A percentile compares a stretch with the other conserved stretches of the same genome.
phyloP scores from a whole-genome alignment of 2,888 invertebrate species.

The Phania funesta region DNA sequence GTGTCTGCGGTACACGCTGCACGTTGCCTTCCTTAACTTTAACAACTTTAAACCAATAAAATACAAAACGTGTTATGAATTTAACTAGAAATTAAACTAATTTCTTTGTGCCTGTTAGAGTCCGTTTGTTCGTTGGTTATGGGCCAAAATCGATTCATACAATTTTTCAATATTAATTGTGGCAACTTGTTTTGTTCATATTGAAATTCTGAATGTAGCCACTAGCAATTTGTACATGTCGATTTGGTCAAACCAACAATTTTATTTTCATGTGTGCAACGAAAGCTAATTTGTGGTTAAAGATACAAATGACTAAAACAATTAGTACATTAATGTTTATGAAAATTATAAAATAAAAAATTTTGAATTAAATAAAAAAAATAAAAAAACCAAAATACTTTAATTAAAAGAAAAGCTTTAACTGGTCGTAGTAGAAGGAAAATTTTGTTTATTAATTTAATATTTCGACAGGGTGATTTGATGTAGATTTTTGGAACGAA shows the following conservation, averaged over 20 bases:
- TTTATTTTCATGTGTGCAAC: conserved; percentile 48
- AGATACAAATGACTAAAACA: conserved; percentile 48
- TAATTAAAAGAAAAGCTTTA: too few relatives aligned
- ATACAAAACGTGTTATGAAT: conserved; percentile 67
- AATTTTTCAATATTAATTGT: conserved; percentile 37
- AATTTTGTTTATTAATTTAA: too few relatives aligned
- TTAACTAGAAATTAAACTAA: conserved; percentile 53
- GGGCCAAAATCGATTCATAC: conserved; percentile 15
- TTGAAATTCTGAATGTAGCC: conserved; percentile 48
- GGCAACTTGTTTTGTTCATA: conserved; percentile 41
- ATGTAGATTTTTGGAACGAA: too few relatives aligned
- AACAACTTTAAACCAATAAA: conserved; percentile 64
- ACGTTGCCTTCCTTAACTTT: conserved; percentile 26
- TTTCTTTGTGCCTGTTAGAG: conserved; percentile 24
- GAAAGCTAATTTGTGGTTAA: conserved; percentile 64
- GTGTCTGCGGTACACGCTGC: neutral
- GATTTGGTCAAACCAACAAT: conserved; percentile 31
- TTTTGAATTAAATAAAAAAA: neutral
- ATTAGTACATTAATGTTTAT: conserved; percentile 39
- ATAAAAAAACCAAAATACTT: neutral
- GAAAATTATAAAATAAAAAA: conserved; percentile 9
- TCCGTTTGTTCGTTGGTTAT: neutral
- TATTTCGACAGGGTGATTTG: too few relatives aligned
- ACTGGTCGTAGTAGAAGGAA: too few relatives aligned
- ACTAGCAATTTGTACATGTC: conserved; percentile 43